Base-by-base conservation (phyloP, 2,113 vertebrate species). In the Phasianus colchicus region DNA sequence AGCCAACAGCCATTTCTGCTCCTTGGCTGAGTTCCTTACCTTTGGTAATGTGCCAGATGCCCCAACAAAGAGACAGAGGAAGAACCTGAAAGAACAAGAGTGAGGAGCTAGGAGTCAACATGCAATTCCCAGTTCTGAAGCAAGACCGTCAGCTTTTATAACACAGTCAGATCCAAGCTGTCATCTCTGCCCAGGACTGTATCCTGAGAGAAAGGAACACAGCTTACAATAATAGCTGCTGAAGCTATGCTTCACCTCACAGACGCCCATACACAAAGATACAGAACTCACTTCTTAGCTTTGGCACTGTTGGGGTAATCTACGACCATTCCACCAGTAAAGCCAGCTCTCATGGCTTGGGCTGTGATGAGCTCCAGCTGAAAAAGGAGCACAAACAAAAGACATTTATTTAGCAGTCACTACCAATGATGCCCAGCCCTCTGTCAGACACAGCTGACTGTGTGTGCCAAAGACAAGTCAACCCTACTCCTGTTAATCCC, bases 231-330 rank as follows among this genome's bases (percentile, higher is more conserved):
- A 57, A 57, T 2, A 40, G 10, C 13, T 45, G 11, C 45, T 42
- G 40, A 91, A 54, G 10, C 40, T 47, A 58, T 5, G 27, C 32
- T 13, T 71, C 38, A 52, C 7, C 27, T 45, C 34, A 52, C 80
- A 72, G 8, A 40, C 13, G 74, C 6, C 15, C 25, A n/a, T 6
- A 40, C 30, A 61, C 7, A n/a, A 2, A 58, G 16, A 72, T 19
- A 54, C 22, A n/a, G 24, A 17, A 98, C 98, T 98, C 80, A 99
- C 99, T 99, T 99, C 96, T 99, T 99, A 13, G 99, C 99, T 95
- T 99, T 99, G 96, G 98, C 95, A 9, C 99, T 99, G 98, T 99
- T 99, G 89, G 99, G 99, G 80, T 98, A 99, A 96, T 99, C 99
- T n/a, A 99, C 98, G 87, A 99, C 99, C 98, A 99, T 98, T 7